Conservation (phyloP, 2,888 invertebrate species). For the Dendrolimus pini region DNA sequence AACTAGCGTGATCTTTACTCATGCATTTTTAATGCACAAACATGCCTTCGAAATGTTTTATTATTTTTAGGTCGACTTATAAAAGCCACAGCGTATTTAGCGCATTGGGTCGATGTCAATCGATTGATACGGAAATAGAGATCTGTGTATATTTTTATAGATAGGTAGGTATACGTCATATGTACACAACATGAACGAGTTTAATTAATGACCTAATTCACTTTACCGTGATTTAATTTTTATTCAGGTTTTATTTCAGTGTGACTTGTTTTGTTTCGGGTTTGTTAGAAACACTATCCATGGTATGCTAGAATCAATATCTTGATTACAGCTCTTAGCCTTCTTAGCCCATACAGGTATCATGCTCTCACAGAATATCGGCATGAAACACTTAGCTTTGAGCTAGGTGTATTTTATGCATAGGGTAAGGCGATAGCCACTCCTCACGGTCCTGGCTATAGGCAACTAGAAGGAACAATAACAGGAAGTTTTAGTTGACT, state of each 20-base stretch:
- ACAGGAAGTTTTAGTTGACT: no score
- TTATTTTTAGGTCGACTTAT: not conserved
- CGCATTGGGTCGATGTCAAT: not conserved
- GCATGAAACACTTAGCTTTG: no score
- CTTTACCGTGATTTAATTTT: not conserved
- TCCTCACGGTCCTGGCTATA: no score
- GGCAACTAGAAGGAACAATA: no score
- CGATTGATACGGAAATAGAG: not conserved
- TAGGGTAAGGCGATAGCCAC: no score
- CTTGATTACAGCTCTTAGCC: no score
- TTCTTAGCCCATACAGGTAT: no score
- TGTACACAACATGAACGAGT: not conserved
- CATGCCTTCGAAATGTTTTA: not conserved
- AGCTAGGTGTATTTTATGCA: no score
- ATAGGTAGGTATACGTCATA: not conserved
- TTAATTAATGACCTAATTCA: not conserved
- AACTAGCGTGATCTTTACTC: not conserved
- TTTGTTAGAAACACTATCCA: not conserved
- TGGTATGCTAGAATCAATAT: no score
- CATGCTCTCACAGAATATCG: no score
- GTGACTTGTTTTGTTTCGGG: not conserved
- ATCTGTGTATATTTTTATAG: not conserved
- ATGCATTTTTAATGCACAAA: not conserved
- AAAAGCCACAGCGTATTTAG: not conserved
- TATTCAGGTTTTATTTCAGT: not conserved